These are phyloP conservation scores for Icerya purchasi DNA, from an alignment of 2,888 invertebrate species.

Conservation along the genomic window DNA sequence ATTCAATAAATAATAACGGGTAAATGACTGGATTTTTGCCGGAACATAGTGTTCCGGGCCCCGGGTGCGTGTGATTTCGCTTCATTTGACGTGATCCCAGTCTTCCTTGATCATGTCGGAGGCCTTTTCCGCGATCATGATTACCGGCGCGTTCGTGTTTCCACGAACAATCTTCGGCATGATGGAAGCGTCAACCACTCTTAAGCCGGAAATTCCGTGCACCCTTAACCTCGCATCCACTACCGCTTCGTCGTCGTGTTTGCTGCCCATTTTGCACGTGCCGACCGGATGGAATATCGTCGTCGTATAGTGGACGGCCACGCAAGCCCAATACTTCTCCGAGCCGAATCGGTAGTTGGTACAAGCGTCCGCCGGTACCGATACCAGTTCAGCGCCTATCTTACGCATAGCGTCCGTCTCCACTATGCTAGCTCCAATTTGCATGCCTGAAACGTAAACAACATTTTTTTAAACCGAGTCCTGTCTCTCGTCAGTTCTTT, in stretches of 20 bases:
- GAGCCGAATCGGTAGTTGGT: slow-evolving; percentile 31
- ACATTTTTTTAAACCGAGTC: no score
- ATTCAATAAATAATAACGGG: no score
- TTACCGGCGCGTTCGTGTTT: slow-evolving; percentile 31
- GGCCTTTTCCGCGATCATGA: slow-evolving; percentile 34
- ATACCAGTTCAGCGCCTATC: slow-evolving; percentile 34
- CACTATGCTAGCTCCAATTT: slow-evolving; percentile 35
- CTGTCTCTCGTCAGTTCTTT: no score
- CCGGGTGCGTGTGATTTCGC: no score
- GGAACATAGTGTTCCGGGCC: no score
- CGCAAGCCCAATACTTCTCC: slow-evolving; percentile 43
- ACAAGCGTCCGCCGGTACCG: slow-evolving; percentile 37
- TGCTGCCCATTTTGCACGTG: slow-evolving; percentile 24
- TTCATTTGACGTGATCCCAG: slow-evolving; percentile 12
- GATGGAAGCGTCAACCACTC: slow-evolving; percentile 46
- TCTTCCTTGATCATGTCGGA: slow-evolving; percentile 19
- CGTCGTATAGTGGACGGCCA: slow-evolving; percentile 39
- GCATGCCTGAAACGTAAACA: no score
- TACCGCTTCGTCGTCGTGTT: slow-evolving; percentile 24
- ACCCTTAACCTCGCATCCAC: slow-evolving; percentile 29
- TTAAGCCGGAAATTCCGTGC: slow-evolving; percentile 38
- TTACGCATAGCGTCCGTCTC: slow-evolving; percentile 35
- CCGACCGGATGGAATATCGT: slow-evolving; percentile 39
- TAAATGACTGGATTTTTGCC: no score
- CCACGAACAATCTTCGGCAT: slow-evolving; percentile 37